These are phyloP conservation scores for Thaumetopoea pityocampa DNA, from an alignment of 1,140 invertebrate species.

Conservation along the genomic window DNA sequence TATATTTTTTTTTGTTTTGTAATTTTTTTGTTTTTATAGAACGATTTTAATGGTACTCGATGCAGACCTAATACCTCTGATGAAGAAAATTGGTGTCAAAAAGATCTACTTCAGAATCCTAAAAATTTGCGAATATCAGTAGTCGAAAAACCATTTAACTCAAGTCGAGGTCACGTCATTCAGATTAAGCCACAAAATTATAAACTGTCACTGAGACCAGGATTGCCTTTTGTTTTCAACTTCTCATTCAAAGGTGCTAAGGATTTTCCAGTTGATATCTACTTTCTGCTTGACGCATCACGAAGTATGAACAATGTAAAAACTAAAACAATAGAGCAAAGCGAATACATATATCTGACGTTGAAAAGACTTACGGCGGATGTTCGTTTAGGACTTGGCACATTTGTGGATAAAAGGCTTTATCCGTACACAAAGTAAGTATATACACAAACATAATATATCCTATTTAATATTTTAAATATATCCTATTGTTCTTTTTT, in stretches of 20 bases:
- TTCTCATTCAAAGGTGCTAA: slow-evolving; percentile 78
- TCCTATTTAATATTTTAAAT: slow-evolving; percentile 51
- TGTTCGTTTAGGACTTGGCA: slow-evolving; percentile 90
- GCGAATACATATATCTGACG: slow-evolving; percentile 77
- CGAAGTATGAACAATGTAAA: slow-evolving; percentile 84
- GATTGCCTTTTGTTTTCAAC: slow-evolving; percentile 33
- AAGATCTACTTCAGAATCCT: slow-evolving; percentile 25
- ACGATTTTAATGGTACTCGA: slow-evolving; percentile 26
- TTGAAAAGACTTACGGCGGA: slow-evolving; percentile 89
- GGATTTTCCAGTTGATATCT: slow-evolving; percentile 92
- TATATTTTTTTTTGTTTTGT: not conserved
- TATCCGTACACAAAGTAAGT: slow-evolving; percentile 85
- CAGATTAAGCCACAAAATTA: slow-evolving; percentile 57
- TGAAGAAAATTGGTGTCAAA: slow-evolving; percentile 28
- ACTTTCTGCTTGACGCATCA: slow-evolving; percentile 92
- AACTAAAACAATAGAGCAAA: slow-evolving; percentile 80
- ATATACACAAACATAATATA: no score
- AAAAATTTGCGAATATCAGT: slow-evolving; percentile 3
- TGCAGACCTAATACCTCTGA: slow-evolving; percentile 23
- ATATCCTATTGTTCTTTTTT: not conserved
- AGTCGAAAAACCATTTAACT: slow-evolving; percentile 27
- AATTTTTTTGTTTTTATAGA: slow-evolving; percentile 27
- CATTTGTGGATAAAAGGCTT: slow-evolving; percentile 92
- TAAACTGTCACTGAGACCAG: slow-evolving; percentile 38
- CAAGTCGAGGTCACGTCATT: slow-evolving; percentile 26